Conservation (phyloP, 2,113 vertebrate species). For the Limnothrissa miodon region DNA sequence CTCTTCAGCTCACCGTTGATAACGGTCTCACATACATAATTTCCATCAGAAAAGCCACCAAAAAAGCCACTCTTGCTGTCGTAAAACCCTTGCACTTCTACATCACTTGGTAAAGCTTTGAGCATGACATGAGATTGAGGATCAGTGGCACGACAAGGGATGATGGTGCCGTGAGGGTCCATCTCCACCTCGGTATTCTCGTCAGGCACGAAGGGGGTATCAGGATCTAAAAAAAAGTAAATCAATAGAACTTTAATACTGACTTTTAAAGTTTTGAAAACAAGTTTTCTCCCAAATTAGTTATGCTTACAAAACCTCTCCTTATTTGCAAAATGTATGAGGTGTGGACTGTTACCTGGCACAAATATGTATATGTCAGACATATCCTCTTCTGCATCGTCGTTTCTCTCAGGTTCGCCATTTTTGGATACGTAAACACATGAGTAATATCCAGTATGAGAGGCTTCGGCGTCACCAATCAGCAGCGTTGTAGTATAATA, state of each 20-base stretch:
- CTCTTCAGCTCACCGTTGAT: slow-evolving; percentile 61
- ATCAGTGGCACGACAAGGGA: slow-evolving; percentile 86
- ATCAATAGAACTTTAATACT: too few species aligned
- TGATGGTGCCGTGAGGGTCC: slow-evolving; percentile 58
- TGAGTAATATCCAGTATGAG: slow-evolving; percentile 80
- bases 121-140: slow-evolving; percentile 76
- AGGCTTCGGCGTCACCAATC: slow-evolving; percentile 73
- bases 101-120: slow-evolving; percentile 59
- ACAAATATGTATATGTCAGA: slow-evolving; percentile 85
- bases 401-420: slow-evolving; percentile 43
- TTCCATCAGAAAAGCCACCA: slow-evolving; percentile 70
- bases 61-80: slow-evolving; percentile 83
- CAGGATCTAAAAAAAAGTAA: slow-evolving; percentile 59
- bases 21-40: slow-evolving; percentile 81
- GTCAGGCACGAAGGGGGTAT: slow-evolving; percentile 80
- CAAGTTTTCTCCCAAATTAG: too few species aligned
- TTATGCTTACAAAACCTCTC: too few species aligned
- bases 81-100: slow-evolving; percentile 67
- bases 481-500: slow-evolving; percentile 76
- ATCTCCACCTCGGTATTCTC: slow-evolving; percentile 59
- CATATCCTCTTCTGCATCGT: slow-evolving; percentile 63
- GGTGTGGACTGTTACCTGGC: slow-evolving; percentile 70
- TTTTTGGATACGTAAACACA: slow-evolving; percentile 70
- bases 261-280: too few species aligned
- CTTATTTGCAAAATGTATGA: too few species aligned